phyloP scores from a whole-genome alignment of 2,888 invertebrate genomes.

The Catocala sponsa region DNA sequence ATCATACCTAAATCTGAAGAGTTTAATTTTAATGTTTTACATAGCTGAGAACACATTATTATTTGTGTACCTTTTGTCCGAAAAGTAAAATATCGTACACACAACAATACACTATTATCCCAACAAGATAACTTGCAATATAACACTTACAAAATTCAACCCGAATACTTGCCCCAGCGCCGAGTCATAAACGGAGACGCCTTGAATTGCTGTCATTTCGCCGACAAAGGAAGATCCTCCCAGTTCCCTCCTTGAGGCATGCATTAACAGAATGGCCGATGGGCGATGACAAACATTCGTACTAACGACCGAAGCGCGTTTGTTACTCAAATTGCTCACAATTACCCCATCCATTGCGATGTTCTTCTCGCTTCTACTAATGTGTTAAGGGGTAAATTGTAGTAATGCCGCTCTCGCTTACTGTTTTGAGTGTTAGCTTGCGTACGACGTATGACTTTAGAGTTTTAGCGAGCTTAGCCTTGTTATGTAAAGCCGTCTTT shows the following conservation, averaged over 20 bases:
- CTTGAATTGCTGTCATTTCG: conserved; percentile 52
- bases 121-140: conserved; percentile 17
- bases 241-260: conserved; percentile 56
- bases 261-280: conserved; percentile 66
- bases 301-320: conserved; percentile 51
- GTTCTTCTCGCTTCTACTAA: conserved; percentile 9
- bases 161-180: conserved; percentile 34
- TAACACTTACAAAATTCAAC: conserved; percentile 27
- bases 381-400: conserved; percentile 18
- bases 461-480: conserved; percentile 2
- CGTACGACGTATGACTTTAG: conserved; percentile 6
- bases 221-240: conserved; percentile 45
- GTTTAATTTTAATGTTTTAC: no score
- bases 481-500: background rate
- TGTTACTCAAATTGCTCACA: conserved; percentile 41
- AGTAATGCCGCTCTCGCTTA: conserved; percentile 13
- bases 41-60: no score
- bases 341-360: conserved; percentile 30
- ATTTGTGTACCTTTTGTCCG: no score
- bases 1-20: no score
- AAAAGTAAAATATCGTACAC: background rate
- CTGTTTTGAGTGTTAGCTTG: conserved; percentile 7
- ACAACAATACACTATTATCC: conserved; percentile 1
- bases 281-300: conserved; percentile 51
- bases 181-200: conserved; percentile 43